Base-by-base conservation (phyloP, 2,888 invertebrate species). In the Diaprepes abbreviatus region DNA sequence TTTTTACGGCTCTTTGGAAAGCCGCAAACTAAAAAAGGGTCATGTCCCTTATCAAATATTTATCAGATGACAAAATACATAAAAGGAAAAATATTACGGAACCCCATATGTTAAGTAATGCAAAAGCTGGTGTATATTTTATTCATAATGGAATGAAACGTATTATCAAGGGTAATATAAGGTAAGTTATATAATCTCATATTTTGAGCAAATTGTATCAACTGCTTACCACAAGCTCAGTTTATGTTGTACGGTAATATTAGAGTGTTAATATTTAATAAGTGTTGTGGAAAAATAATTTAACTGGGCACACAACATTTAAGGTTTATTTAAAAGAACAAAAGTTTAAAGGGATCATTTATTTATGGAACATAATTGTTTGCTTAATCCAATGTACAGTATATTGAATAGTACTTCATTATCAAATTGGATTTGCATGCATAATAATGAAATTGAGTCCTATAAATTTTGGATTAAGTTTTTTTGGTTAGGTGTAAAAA, bases 121-220 rank as follows among this genome's bases (percentile, higher is more conserved):
- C 9, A 17, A 40, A 17, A 7, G 19, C 40, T 14, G 17, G 9
- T 4, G 40, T 1, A 40, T 40, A 17, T 40, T 16, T 40, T 40
- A 40, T 40, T 40, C 17, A 40, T 40, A 40, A 40, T 40, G 17
- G 17, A 14, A 17, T 9, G 16, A 40, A 40, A 14, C 40, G 9
- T 40, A 40, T 40, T 40, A 40, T 40, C 19, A 40, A 40, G 40
- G 40, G 17, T 40, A 40, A 40, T 40, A 40, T 40, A 40, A 40
- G 17, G 40, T 40, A 40, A 40, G 17, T 40, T 16, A 40, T n/a
- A n/a, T 40, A 40, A 17, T 19, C 7, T 5, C 3, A 17, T 40
- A 17, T 40, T 40, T 40, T 40, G 16, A 38, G 36, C 3, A n/a
- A 14, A 17, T 40, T 40, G 6, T 17, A 40, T 40, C 16, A 40